A percentile compares a stretch with the other conserved stretches of the same genome.
phyloP scores from a whole-genome alignment of 53 echinoderm and acorn worm genomes.

The Echinarachnius parma region DNA sequence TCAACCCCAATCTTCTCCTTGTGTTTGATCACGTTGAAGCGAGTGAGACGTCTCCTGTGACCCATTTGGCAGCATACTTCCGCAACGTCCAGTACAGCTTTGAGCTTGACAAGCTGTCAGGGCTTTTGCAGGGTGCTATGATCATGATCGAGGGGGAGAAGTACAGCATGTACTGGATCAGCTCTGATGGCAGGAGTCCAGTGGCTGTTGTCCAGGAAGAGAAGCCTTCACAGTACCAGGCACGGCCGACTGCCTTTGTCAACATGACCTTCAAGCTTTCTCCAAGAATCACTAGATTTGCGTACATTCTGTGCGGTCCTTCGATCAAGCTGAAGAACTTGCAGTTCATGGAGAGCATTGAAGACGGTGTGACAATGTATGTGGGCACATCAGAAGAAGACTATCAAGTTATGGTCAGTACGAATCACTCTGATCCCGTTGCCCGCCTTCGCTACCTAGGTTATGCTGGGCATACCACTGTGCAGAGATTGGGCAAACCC shows the following conservation, averaged over 20 bases:
- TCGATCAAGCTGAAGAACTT: constrained; percentile 55
- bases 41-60: constrained; percentile 54
- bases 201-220: constrained; percentile 60
- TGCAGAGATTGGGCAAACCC: constrained; percentile 44
- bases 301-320: constrained; percentile 75
- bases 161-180: constrained; percentile 84
- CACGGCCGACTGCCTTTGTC: constrained; percentile 74
- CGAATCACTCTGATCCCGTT: constrained; percentile 63
- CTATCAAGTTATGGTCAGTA: constrained; percentile 65
- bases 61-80: constrained; percentile 80
- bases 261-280: constrained; percentile 78
- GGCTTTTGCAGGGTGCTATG: constrained; percentile 67
- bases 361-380: constrained; percentile 53
- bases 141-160: constrained; percentile 54
- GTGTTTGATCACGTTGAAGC: constrained; percentile 85
- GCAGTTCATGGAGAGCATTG: constrained; percentile 63
- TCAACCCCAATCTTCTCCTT: constrained; percentile 67
- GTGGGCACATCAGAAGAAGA: constrained; percentile 51
- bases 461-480: constrained; percentile 72
- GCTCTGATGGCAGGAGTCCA: constrained; percentile 69
- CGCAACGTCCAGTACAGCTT: constrained; percentile 75
- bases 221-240: constrained; percentile 76
- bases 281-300: constrained; percentile 63
- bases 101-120: constrained; percentile 50
- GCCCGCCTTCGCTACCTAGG: constrained; percentile 69